Evolutionary conservation across 1,140 invertebrate species (phyloP), one percentile per base, ranked within the genome.

Genomic region (Reticulitermes speratus): DNA sequence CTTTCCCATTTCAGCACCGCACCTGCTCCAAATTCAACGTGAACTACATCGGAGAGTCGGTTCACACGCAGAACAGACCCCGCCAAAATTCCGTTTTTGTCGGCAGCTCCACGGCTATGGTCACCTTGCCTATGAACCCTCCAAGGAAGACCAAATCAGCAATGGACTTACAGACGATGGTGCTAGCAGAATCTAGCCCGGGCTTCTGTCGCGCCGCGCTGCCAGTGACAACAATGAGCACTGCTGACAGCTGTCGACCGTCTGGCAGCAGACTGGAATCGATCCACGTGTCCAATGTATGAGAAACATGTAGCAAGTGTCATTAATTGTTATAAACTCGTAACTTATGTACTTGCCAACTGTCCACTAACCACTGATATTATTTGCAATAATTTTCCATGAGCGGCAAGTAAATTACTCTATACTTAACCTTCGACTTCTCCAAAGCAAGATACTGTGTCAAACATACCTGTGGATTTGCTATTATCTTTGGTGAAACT

Each of bases 71-170:
- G 48, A 86, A 87, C 65, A 89, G 93, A 38, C 94, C 93, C 0
- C 90, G 95, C 5, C 95, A 97, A 90, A 97, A 97, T 90, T 97
- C 96, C 3, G 96, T 97, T 11, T 97, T 97, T 90, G 96, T 96
- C 2, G 95, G 95, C 14, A 93, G 95, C 87, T 93, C 95, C 87
- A 91, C 92, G 87, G 91, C 93, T 87, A 92, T 94, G 92, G 90
- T 91, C 82, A 89, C 92, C 32, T 90, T 95, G 87, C 93, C 94
- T 25, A 86, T 91, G 30, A 88, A 91, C 12, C 89, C 90, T 38
- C 88, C 89, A 55, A 88, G 88, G 87, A 94, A 96, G 87, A 94
- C 94, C 2, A 96, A 96, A 88, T 96, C 95, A n/a, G 96, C 96
- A 0, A 94, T 96, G 87, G 96, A 97, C 90, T 93, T 97, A 14